A percentile compares a stretch with the other conserved stretches of the same genome.
Conservation (phyloP, 2,113 vertebrate species). For the Pogonocichla stellata region DNA sequence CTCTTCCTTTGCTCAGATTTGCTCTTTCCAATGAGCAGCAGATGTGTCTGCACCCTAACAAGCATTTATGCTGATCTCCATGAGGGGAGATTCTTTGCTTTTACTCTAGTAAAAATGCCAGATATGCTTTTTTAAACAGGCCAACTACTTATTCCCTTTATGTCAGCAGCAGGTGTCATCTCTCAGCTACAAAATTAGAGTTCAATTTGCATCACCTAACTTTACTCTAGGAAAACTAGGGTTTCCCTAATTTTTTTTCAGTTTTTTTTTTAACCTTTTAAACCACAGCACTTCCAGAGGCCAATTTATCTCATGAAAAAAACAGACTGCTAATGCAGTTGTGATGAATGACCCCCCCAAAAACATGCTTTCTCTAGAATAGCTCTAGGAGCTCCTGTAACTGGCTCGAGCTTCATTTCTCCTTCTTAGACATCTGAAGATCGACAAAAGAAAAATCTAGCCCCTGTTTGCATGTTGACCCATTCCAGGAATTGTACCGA, state of each 20-base stretch:
- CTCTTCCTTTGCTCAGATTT: background rate
- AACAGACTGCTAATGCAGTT: background rate
- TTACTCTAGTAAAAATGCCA: background rate
- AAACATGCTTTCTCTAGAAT: background rate
- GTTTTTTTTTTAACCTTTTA: background rate
- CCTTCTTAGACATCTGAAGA: background rate
- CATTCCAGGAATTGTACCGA: background rate
- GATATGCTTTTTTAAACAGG: background rate
- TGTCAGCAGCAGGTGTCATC: background rate
- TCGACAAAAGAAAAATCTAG: background rate
- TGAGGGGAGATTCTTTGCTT: background rate
- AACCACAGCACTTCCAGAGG: background rate
- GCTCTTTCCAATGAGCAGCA: background rate
- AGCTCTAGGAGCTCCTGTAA: background rate
- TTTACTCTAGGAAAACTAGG: background rate
- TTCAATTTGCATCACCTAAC: background rate
- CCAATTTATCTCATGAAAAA: background rate
- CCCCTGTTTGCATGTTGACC: background rate
- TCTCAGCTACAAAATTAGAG: background rate
- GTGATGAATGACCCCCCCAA: background rate
- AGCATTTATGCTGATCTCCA: background rate
- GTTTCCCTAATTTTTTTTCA: background rate
- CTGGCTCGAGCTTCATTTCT: background rate
- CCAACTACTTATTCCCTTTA: background rate
- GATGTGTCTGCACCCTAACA: background rate